phyloP scores from a whole-genome alignment of 1,140 invertebrate species.

The Carposina sasakii region DNA sequence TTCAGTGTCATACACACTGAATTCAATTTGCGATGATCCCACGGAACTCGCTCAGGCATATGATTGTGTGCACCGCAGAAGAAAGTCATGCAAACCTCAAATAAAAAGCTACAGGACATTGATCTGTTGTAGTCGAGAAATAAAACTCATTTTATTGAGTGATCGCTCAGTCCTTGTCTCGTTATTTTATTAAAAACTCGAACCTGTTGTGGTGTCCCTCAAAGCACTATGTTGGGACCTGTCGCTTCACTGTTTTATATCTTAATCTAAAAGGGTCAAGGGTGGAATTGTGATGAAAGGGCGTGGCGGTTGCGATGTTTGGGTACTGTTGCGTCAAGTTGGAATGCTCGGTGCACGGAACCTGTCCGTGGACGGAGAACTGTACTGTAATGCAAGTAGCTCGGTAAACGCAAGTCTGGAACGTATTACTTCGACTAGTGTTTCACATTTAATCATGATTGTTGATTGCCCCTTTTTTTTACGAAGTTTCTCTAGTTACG shows the following conservation, averaged over 20 bases:
- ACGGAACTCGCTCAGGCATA: slow-evolving; percentile 48
- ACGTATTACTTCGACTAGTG: no score
- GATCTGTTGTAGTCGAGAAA: slow-evolving; percentile 53
- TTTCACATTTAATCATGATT: no score
- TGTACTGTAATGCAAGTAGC: slow-evolving; percentile 51
- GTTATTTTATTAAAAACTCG: slow-evolving; percentile 51
- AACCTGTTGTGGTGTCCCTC: slow-evolving; percentile 50
- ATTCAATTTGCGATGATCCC: slow-evolving; percentile 27
- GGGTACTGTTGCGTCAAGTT: slow-evolving; percentile 27
- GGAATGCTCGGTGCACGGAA: slow-evolving; percentile 59
- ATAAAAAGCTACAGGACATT: slow-evolving; percentile 50
- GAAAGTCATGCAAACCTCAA: slow-evolving; percentile 42
- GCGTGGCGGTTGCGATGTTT: slow-evolving; percentile 33
- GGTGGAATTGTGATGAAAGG: slow-evolving; percentile 25
- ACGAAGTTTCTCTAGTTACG: no score
- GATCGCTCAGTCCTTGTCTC: slow-evolving; percentile 52
- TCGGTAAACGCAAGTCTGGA: slow-evolving; percentile 49
- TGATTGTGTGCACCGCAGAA: slow-evolving; percentile 38
- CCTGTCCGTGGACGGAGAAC: slow-evolving; percentile 58
- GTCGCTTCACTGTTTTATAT: slow-evolving; percentile 27
- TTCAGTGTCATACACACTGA: slow-evolving; percentile 18
- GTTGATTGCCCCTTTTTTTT: no score
- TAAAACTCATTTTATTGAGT: slow-evolving; percentile 67
- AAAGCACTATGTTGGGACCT: slow-evolving; percentile 37
- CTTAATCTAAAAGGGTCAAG: slow-evolving; percentile 33